Base-by-base conservation (phyloP, 2,888 invertebrate genomes). In the Formica aserva region DNA sequence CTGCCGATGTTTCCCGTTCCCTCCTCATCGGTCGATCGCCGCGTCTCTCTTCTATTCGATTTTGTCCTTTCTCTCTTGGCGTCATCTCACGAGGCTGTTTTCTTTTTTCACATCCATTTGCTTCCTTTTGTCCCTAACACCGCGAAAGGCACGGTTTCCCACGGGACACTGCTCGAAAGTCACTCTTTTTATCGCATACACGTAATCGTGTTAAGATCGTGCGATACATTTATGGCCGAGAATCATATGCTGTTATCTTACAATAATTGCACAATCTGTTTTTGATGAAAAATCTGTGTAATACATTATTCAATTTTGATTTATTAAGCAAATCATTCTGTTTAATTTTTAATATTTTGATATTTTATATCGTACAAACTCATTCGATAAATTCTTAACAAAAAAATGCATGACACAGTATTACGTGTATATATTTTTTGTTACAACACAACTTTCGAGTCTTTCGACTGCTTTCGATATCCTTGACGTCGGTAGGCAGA, bases 101-200 rank as follows among this genome's bases (percentile, higher is more conserved):
- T 89, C 92, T 92, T 92, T 91, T 92, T 91, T 91, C 90, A 88
- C 90, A 84, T 85, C 82, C 89, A 92, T 93, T 93, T 92, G 91
- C 91, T 92, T 90, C 90, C 90, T 89, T 89, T 91, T 89, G 91
- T 91, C 92, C 92, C 92, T 90, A 91, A 91, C 91, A 89, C 90
- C 91, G 89, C 91, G 90, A 87, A 86, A 89, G 89, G 90, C 88
- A 92, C 89, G 90, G 90, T 92, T 94, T 94, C 93, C 92, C 94
- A 93, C 93, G 93, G 91, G 91, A 91, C 87, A 82, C 87, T 52
- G 85, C 80, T 66, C 84, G 82, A 78, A 66, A 81, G 72, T 82
- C 84, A 76, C 83, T 69, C 86, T 87, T 85, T 88, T 89, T 89
- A 78, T 82, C 69, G 67, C 69, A 74, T 84, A 72, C 87, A 45